Evolutionary conservation across 92 coral and sea anemone genomes (phyloP), one percentile per base, ranked within the genome.

Genomic region (Isaurus tuberculatus): DNA sequence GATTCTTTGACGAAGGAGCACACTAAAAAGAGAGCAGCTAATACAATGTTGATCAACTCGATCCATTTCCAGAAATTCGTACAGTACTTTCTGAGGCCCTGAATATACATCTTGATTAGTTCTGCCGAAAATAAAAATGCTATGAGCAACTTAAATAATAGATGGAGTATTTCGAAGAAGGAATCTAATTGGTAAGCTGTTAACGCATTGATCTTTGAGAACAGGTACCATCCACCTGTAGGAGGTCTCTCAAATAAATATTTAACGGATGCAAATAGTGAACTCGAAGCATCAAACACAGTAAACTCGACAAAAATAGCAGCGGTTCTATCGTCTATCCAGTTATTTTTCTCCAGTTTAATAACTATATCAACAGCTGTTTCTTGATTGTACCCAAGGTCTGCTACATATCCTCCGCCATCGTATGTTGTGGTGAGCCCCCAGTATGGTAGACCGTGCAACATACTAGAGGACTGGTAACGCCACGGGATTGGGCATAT

Each of bases 331-430:
- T 94, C 89, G 65, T 95, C 98, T 31, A 95, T 86, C 98, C 98
- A 93, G 36, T 84, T 34, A 6, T 80, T 77, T 29, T 81, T 36
- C 65, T 86, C 89, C 31, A 94, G 79, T 22, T 73, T 69, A 13
- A 27, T 73, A 25, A 91, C 65, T 15, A 86, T 84, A 33, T 84
- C 64, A 20, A 80, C 40, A 13, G 98, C 98, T 10, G 87, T 81
- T 71, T 81, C 80, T 33, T 80, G 65, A 80, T 90, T 84, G 86
- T 91, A 94, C 13, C 98, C 92, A 51, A 94, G 92, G 42, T 93
- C 95, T 10, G 94, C 93, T 2, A 94, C 97, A 84, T 51, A 94
- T 11, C 98, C 98, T 27, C 94, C 94, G 2, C 94, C 94, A 34
- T 71, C 51, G 87, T 93, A 93, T 5, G 84, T 64, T 8, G 70